Conservation (phyloP, 2,113 vertebrate species). For the Anarrhichthys ocellatus region DNA sequence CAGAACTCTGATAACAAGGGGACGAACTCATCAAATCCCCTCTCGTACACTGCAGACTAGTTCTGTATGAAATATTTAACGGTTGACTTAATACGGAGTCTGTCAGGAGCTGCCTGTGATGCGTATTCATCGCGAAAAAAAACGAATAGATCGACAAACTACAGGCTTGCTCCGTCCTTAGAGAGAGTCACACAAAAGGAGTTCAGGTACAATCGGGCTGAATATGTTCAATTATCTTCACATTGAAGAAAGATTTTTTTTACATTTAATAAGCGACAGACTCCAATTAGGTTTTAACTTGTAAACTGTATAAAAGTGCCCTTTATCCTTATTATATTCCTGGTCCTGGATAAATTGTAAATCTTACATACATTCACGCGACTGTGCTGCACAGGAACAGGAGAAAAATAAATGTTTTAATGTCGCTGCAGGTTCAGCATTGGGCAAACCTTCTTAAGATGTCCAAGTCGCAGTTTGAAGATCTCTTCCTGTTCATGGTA, state of each 20-base stretch:
- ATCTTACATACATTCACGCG: background rate
- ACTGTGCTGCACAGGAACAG: background rate
- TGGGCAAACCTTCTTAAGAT: slow-evolving; percentile 95
- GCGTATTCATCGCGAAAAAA: slow-evolving; percentile 44
- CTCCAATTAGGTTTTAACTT: background rate
- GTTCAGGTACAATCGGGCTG: slow-evolving; percentile 16
- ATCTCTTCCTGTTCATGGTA: slow-evolving; percentile 99
- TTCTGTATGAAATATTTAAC: slow-evolving; percentile 69
- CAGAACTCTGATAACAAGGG: slow-evolving; percentile 55
- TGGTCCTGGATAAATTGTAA: background rate
- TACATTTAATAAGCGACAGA: background rate
- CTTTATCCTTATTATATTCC: background rate
- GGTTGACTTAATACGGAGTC: slow-evolving; percentile 43
- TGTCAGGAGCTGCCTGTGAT: slow-evolving; percentile 21
- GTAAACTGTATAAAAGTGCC: background rate
- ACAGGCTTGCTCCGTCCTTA: slow-evolving; percentile 9
- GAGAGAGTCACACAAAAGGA: slow-evolving; percentile 12
- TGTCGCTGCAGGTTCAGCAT: background rate
- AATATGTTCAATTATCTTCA: slow-evolving; percentile 22
- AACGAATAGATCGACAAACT: slow-evolving; percentile 38
- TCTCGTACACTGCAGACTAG: slow-evolving; percentile 54
- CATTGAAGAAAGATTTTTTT: background rate
- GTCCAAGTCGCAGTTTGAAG: slow-evolving; percentile 97
- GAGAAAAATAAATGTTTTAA: background rate
- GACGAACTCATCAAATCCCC: slow-evolving; percentile 63